A percentile compares a stretch with the other conserved stretches of the same genome.
These are phyloP conservation scores for Danionella dracula DNA, from an alignment of 2,797 vertebrate genomes.

Conservation along the genomic window DNA sequence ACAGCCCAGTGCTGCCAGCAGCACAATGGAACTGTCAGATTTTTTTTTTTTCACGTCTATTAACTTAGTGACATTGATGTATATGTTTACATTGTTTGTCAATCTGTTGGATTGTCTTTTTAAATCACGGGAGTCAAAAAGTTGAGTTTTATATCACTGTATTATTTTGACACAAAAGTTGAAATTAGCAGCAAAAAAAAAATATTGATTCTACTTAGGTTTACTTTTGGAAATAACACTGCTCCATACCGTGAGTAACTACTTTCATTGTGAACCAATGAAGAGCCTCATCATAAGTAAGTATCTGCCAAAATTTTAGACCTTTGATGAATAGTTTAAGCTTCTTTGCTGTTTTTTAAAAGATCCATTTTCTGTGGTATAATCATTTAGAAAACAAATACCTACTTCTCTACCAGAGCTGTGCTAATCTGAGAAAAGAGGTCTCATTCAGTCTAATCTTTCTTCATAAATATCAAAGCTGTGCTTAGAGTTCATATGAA, in stretches of 20 bases:
- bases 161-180: too few relatives aligned
- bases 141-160: too few relatives aligned
- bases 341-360: slow-evolving; percentile 21
- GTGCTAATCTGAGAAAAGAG: slow-evolving; percentile 21
- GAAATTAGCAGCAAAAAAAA: too few relatives aligned
- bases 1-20: background rate
- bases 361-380: slow-evolving; percentile 22
- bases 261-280: background rate
- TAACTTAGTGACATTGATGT: background rate
- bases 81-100: slow-evolving; percentile 6
- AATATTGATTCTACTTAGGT: too few relatives aligned
- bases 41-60: background rate
- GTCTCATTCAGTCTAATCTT: background rate
- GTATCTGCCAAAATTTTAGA: slow-evolving; percentile 2
- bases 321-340: slow-evolving; percentile 8
- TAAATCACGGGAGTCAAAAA: too few relatives aligned
- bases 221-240: too few relatives aligned
- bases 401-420: slow-evolving; percentile 12
- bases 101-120: background rate
- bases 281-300: background rate
- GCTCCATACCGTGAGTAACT: background rate
- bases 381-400: slow-evolving; percentile 38
- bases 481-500: slow-evolving; percentile 9
- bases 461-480: slow-evolving; percentile 2
- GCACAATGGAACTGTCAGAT: background rate